Conservation (phyloP, 2,888 invertebrate genomes). For the Odontocolon sp. region DNA sequence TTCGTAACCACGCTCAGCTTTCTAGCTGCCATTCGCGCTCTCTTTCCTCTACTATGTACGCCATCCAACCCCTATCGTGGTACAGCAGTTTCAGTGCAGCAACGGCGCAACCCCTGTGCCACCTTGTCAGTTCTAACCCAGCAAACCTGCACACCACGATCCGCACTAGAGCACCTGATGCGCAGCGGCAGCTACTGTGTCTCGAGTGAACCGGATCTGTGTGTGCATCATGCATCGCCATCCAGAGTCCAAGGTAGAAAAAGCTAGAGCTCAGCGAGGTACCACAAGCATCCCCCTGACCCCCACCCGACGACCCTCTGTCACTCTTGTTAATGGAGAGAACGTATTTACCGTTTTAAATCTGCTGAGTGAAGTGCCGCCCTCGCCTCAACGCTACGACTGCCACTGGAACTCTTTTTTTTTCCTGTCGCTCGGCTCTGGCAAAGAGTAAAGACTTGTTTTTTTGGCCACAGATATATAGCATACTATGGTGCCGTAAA, state of each 20-base stretch:
- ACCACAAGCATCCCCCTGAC: conserved; percentile 17
- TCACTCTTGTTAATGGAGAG: conserved; percentile 46
- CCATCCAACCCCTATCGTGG: neutral
- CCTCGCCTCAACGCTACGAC: conserved; percentile 23
- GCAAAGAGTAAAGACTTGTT: conserved; percentile 35
- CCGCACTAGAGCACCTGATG: too few relatives aligned
- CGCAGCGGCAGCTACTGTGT: too few relatives aligned
- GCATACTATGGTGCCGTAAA: neutral
- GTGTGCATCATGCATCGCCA: conserved; percentile 18
- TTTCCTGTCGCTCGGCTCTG: conserved; percentile 10
- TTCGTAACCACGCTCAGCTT: conserved; percentile 64
- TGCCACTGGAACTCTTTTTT: conserved; percentile 13
- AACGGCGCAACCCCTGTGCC: conserved; percentile 4
- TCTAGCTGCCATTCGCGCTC: conserved; percentile 46
- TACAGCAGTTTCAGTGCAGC: conserved; percentile 41
- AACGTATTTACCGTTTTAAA: conserved; percentile 59
- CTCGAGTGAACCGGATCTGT: neutral
- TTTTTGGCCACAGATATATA: neutral
- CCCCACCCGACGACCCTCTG: conserved; percentile 11
- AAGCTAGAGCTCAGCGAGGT: neutral
- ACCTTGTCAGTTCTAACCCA: conserved; percentile 14
- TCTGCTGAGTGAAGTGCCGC: conserved; percentile 48
- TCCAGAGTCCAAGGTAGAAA: conserved; percentile 27
- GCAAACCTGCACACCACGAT: neutral
- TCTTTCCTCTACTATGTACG: conserved; percentile 8